A percentile compares a stretch with the other conserved stretches of the same genome.
Evolutionary conservation across 1,140 invertebrate genomes (phyloP).

Genomic region (Drosophila melanogaster): DNA sequence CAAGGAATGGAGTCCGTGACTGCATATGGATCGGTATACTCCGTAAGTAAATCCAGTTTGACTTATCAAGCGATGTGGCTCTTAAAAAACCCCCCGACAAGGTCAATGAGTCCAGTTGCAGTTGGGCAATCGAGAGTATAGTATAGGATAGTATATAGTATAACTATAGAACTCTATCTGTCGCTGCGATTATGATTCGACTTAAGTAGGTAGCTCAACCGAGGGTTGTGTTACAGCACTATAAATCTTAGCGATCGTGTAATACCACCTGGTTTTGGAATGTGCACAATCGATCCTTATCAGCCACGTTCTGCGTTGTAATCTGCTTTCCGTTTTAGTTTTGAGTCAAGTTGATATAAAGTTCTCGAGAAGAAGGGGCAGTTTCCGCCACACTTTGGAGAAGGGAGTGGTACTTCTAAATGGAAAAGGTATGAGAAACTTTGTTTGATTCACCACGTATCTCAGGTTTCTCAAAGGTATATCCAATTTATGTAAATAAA

Average conservation of each 20-base stretch:
- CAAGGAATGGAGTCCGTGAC: slow-evolving; percentile 22
- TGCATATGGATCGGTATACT: background rate
- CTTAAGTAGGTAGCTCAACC: no score
- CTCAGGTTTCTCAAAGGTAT: no score
- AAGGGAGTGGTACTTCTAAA: background rate
- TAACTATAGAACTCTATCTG: slow-evolving; percentile 1
- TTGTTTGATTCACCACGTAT: no score
- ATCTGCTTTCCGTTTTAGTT: slow-evolving; percentile 26
- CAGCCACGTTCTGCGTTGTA: slow-evolving; percentile 8
- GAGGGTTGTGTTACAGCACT: slow-evolving; percentile 20
- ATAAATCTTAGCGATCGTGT: slow-evolving; percentile 3
- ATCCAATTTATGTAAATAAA: no score
- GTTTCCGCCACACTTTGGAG: slow-evolving; percentile 12
- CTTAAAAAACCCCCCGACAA: slow-evolving; percentile 10
- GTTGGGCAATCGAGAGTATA: slow-evolving; percentile 4
- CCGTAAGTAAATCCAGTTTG: background rate
- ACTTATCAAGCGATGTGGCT: background rate
- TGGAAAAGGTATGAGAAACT: background rate
- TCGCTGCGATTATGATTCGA: background rate
- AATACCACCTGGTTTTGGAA: background rate
- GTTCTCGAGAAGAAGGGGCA: slow-evolving; percentile 7
- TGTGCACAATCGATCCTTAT: slow-evolving; percentile 18
- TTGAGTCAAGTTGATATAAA: slow-evolving; percentile 5
- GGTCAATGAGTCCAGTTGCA: slow-evolving; percentile 21
- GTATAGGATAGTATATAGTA: background rate